phyloP scores from a whole-genome alignment of 2,797 vertebrate genomes.

The Danio aesculapii region DNA sequence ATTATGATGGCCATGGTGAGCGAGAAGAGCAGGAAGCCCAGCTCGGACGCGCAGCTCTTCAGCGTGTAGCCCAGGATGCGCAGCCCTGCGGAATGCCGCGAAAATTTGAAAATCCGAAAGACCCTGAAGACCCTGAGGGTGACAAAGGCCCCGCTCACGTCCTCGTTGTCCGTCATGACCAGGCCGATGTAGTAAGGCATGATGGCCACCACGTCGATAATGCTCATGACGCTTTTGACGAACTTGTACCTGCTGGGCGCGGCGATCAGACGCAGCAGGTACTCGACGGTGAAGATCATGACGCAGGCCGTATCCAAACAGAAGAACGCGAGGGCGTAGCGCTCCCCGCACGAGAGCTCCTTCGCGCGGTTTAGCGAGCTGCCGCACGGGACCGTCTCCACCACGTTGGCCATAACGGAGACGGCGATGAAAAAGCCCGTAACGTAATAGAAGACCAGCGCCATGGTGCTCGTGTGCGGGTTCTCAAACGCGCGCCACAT shows the following conservation, averaged over 20 bases:
- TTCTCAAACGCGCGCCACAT: conserved; percentile 98
- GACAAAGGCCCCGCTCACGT: conserved; percentile 97
- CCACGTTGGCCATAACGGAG: conserved; percentile 95
- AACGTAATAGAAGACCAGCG: conserved; percentile 97
- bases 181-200: conserved; percentile 97
- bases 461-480: conserved; percentile 95
- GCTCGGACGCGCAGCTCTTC: conserved; percentile 91
- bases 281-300: conserved; percentile 97
- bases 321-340: conserved; percentile 94
- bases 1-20: conserved; percentile 96
- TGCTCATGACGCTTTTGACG: conserved; percentile 93
- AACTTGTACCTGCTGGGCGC: conserved; percentile 95
- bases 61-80: conserved; percentile 93
- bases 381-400: conserved; percentile 94
- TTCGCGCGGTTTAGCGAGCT: conserved; percentile 73
- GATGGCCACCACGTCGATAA: conserved; percentile 98
- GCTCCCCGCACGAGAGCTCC: conserved; percentile 90
- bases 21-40: conserved; percentile 93
- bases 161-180: conserved; percentile 97
- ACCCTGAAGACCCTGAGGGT: conserved; percentile 95
- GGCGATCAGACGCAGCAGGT: conserved; percentile 89
- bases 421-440: conserved; percentile 98
- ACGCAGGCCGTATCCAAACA: conserved; percentile 98
- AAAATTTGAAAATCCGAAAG: conserved; percentile 99
- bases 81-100: conserved; percentile 95